Conservation (phyloP, 2,888 invertebrate species). For the Calameuta filiformis region DNA sequence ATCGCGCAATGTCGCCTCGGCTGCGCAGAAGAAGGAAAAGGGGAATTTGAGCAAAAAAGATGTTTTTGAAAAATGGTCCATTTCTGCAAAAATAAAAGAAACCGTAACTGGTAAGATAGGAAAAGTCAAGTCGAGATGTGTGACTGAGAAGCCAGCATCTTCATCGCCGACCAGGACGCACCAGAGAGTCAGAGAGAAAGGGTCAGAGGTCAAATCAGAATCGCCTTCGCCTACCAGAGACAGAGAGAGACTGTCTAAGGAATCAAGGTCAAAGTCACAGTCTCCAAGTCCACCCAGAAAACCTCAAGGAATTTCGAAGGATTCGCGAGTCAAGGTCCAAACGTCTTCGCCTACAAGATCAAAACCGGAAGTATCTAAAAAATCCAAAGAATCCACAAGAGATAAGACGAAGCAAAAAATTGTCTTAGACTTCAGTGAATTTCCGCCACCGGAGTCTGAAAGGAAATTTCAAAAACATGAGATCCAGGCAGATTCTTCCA, state of each 20-base stretch:
- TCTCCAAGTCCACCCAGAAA: conserved; percentile 11
- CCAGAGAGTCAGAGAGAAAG: conserved; percentile 17
- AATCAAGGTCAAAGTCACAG: background rate
- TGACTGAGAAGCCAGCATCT: background rate
- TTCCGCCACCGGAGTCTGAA: conserved; percentile 39
- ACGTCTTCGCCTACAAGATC: background rate
- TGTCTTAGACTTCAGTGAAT: conserved; percentile 50
- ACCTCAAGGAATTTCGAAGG: conserved; percentile 2
- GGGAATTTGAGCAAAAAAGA: background rate
- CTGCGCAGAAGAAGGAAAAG: background rate
- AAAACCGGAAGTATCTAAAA: background rate
- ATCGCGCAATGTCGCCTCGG: background rate
- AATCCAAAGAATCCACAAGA: conserved; percentile 6
- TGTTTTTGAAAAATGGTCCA: background rate
- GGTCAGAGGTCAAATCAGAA: conserved; percentile 21
- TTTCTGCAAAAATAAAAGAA: background rate
- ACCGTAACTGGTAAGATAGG: background rate
- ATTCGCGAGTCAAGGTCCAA: conserved; percentile 7
- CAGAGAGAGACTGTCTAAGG: background rate
- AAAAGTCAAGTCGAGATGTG: background rate
- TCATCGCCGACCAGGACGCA: conserved; percentile 10
- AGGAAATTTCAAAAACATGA: background rate
- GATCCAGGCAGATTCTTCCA: conserved; percentile 4
- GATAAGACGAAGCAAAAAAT: conserved; percentile 29
- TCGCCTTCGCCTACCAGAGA: conserved; percentile 35